Conservation (phyloP, 2,888 invertebrate species). For the Temnothorax ravouxi region DNA sequence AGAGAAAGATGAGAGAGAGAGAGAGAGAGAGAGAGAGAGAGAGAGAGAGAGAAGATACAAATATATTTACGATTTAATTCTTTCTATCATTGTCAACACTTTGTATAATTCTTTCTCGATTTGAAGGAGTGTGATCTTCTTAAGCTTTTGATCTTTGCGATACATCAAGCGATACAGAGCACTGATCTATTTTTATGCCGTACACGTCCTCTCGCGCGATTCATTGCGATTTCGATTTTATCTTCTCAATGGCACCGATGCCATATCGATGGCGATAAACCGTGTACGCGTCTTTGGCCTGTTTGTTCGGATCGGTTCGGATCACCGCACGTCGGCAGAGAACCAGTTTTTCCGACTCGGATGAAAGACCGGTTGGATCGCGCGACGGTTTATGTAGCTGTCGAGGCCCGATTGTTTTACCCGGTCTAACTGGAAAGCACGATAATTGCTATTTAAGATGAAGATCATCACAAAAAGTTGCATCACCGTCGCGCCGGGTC, state of each 20-base stretch:
- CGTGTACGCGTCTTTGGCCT: slow-evolving; percentile 61
- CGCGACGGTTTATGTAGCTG: slow-evolving; percentile 65
- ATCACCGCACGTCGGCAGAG: slow-evolving; percentile 53
- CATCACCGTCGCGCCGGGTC: slow-evolving; percentile 35
- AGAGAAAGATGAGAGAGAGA: too few relatives aligned
- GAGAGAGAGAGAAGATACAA: background rate
- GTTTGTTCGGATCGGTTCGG: slow-evolving; percentile 65
- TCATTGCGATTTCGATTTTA: slow-evolving; percentile 63
- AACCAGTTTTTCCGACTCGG: slow-evolving; percentile 75
- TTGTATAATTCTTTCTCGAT: background rate
- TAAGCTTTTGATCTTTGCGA: background rate
- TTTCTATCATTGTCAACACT: background rate
- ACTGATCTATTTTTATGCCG: background rate
- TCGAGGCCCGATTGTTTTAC: slow-evolving; percentile 72
- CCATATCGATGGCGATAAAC: slow-evolving; percentile 62
- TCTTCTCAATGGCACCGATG: slow-evolving; percentile 58
- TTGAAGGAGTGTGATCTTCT: background rate
- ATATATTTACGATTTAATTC: background rate
- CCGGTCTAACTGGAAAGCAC: slow-evolving; percentile 72
- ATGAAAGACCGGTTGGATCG: slow-evolving; percentile 73
- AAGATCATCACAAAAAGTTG: slow-evolving; percentile 62
- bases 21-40: too few relatives aligned
- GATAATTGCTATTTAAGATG: slow-evolving; percentile 73
- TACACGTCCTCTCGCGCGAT: background rate
- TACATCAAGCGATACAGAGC: background rate